Conservation (phyloP, 2,797 vertebrate species). For the Sebastes wilsoni region DNA sequence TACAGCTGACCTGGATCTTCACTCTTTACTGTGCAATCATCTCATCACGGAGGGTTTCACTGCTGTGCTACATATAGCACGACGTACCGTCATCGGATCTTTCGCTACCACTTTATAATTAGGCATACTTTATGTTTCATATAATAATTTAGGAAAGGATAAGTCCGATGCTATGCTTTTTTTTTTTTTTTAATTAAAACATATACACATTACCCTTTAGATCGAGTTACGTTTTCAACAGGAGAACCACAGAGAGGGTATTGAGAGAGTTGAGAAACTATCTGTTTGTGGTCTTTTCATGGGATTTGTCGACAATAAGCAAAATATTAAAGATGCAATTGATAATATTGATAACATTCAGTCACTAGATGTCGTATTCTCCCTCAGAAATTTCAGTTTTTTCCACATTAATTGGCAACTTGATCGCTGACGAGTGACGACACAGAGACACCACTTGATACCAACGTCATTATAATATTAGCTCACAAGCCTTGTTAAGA, state of each 20-base stretch:
- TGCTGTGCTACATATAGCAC: neutral
- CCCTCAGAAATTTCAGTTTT: too few relatives aligned
- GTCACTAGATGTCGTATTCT: too few relatives aligned
- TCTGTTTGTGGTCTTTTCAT: neutral
- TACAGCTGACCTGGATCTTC: conserved; percentile 29
- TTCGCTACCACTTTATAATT: neutral
- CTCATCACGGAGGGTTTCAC: neutral
- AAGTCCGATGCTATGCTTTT: neutral
- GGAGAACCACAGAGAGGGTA: neutral
- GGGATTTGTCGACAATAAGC: neutral
- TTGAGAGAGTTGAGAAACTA: neutral
- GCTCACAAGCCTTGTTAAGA: too few relatives aligned
- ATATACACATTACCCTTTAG: neutral
- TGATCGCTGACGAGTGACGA: too few relatives aligned
- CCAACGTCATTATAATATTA: too few relatives aligned
- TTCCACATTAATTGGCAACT: too few relatives aligned
- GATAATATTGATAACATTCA: too few relatives aligned
- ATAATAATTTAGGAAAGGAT: neutral
- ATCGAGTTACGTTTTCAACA: neutral
- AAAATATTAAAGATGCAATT: neutral
- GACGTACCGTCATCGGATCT: neutral
- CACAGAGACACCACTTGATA: too few relatives aligned
- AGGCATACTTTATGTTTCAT: neutral
- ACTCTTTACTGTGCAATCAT: neutral
- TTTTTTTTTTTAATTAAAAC: neutral